Evolutionary conservation across 2,113 vertebrate genomes (phyloP).

Genomic region (Epinephelus cyanopodus): DNA sequence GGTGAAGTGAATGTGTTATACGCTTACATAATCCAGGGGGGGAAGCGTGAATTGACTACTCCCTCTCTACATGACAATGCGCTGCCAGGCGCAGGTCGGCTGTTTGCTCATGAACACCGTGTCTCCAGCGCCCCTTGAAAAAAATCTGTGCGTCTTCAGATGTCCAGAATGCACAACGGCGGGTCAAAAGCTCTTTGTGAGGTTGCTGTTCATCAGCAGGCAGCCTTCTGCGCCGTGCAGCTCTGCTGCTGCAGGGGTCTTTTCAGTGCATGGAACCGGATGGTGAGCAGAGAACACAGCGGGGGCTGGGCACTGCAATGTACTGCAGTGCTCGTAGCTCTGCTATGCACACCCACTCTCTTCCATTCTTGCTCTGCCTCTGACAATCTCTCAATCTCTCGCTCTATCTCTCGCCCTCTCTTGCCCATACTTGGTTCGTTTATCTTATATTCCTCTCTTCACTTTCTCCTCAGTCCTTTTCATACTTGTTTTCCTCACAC

Average conservation of each 20-base stretch:
- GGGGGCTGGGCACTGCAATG: slow-evolving; percentile 85
- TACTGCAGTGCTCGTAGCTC: slow-evolving; percentile 82
- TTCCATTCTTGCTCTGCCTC: slow-evolving; percentile 68
- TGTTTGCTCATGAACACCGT: slow-evolving; percentile 23
- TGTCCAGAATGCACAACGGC: slow-evolving; percentile 32
- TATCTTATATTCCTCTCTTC: slow-evolving; percentile 46
- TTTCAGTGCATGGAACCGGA: slow-evolving; percentile 80
- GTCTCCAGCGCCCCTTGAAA: slow-evolving; percentile 10
- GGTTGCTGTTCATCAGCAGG: slow-evolving; percentile 59
- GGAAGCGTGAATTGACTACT: slow-evolving; percentile 57
- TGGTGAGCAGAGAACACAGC: slow-evolving; percentile 79
- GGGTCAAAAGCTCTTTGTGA: slow-evolving; percentile 50
- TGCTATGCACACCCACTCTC: slow-evolving; percentile 81
- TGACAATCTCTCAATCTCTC: slow-evolving; percentile 69
- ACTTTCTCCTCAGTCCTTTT: slow-evolving; percentile 27
- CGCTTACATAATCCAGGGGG: slow-evolving; percentile 74
- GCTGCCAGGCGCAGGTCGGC: slow-evolving; percentile 28
- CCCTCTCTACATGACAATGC: slow-evolving; percentile 53
- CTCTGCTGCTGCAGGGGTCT: slow-evolving; percentile 80
- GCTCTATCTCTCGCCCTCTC: slow-evolving; percentile 48
- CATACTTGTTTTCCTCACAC: slow-evolving; percentile 19
- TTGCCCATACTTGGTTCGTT: slow-evolving; percentile 32
- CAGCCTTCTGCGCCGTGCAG: slow-evolving; percentile 55
- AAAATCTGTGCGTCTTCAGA: slow-evolving; percentile 16
- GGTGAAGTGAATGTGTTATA: slow-evolving; percentile 52